Percentiles rank a stretch among this genome's conserved stretches.
phyloP scores from a whole-genome alignment of 2,113 vertebrate species.

The Corydoras sp. region DNA sequence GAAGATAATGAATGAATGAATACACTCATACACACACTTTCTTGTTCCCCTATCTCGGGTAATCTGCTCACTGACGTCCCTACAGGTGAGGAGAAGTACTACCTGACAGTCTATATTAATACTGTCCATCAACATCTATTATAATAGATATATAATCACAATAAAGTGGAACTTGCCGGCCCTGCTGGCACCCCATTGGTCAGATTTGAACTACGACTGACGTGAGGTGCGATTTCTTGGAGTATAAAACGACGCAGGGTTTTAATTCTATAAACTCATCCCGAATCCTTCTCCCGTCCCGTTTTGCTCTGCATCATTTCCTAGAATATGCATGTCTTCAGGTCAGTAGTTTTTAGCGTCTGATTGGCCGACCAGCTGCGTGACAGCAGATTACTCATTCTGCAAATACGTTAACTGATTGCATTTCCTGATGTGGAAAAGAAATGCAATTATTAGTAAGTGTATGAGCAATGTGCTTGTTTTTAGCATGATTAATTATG shows the following conservation, averaged over 20 bases:
- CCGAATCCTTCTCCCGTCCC: slow-evolving; percentile 1
- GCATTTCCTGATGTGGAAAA: slow-evolving; percentile 65
- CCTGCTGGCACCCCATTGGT: too few species aligned
- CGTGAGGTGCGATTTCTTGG: too few species aligned
- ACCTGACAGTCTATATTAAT: too few species aligned
- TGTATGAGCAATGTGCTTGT: slow-evolving; percentile 69
- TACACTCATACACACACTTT: too few species aligned
- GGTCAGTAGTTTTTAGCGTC: slow-evolving; percentile 53
- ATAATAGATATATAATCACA: too few species aligned
- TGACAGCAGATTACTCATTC: slow-evolving; percentile 49
- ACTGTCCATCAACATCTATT: too few species aligned
- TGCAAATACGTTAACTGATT: slow-evolving; percentile 60
- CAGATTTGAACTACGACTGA: too few species aligned
- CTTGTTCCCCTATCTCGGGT: too few species aligned
- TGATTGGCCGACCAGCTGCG: slow-evolving; percentile 45
- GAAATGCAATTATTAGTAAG: slow-evolving; percentile 70
- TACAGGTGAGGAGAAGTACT: too few species aligned
- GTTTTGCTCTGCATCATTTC: slow-evolving; percentile 5
- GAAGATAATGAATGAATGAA: too few species aligned
- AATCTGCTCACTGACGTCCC: too few species aligned
- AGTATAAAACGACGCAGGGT: background rate
- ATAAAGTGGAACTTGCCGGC: too few species aligned
- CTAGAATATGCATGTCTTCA: slow-evolving; percentile 18
- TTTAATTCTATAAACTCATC: slow-evolving; percentile 15
- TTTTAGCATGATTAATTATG: slow-evolving; percentile 75